These are phyloP conservation scores for Prionailurus bengalensis DNA, from an alignment of 2,113 vertebrate genomes.

Conservation along the genomic window DNA sequence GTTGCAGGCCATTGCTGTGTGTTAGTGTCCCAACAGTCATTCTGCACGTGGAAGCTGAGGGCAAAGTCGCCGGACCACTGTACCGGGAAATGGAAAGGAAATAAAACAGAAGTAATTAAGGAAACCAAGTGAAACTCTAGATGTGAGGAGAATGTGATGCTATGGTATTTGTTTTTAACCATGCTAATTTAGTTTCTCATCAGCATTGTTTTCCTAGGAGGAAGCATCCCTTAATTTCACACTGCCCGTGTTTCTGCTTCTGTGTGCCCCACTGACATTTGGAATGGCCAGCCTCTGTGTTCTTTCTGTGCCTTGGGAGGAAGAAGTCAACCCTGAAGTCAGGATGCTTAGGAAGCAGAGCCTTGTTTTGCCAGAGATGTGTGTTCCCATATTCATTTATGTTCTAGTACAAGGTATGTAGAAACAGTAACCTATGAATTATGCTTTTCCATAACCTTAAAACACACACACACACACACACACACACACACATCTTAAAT, in stretches of 20 bases:
- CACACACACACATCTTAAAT: slow-evolving; percentile 88
- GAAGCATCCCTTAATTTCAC: not conserved
- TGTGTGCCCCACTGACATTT: rapidly evolving
- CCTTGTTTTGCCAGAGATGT: not conserved
- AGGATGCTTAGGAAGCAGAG: not conserved
- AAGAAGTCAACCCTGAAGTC: not conserved
- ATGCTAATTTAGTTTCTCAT: not conserved
- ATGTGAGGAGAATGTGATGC: not conserved
- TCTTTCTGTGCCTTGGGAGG: not conserved
- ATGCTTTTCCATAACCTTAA: slow-evolving; percentile 91
- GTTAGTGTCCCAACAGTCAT: not conserved
- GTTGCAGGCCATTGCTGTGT: not conserved
- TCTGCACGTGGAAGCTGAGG: not conserved
- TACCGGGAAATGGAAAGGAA: not conserved
- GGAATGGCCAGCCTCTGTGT: not conserved
- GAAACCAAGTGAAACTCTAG: not conserved
- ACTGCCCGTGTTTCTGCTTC: not conserved
- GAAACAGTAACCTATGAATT: slow-evolving; percentile 92
- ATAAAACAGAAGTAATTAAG: not conserved
- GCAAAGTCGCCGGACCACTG: not conserved
- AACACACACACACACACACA: slow-evolving; percentile 81
- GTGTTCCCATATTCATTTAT: slow-evolving; percentile 82
- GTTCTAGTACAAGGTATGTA: slow-evolving; percentile 90
- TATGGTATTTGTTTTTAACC: not conserved
- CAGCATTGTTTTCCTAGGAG: not conserved